A percentile compares a stretch with the other conserved stretches of the same genome.
phyloP scores from a whole-genome alignment of 1,140 invertebrate genomes.

The Lucilia cuprina region DNA sequence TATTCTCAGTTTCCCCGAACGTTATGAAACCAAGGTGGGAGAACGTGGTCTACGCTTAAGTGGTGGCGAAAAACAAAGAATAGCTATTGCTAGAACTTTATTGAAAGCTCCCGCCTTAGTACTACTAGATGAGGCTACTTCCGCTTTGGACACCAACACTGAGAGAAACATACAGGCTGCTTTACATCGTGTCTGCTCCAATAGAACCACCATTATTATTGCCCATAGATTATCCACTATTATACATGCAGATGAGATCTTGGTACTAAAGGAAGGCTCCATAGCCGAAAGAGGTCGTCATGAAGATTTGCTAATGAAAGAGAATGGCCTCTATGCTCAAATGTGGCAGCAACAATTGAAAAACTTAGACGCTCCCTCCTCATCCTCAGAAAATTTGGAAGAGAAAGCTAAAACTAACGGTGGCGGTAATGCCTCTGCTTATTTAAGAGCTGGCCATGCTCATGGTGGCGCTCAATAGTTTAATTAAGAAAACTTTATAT shows the following conservation, averaged over 20 bases:
- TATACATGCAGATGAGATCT: conserved; percentile 91
- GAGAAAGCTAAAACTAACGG: conserved; percentile 33
- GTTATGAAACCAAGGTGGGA: conserved; percentile 85
- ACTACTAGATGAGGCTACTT: conserved; percentile 89
- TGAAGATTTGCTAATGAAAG: conserved; percentile 73
- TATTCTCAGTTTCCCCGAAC: conserved; percentile 88
- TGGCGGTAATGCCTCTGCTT: conserved; percentile 19
- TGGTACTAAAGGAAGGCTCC: conserved; percentile 87
- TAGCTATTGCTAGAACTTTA: conserved; percentile 88
- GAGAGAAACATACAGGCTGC: conserved; percentile 86
- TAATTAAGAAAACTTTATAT: not conserved
- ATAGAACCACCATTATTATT: conserved; percentile 90
- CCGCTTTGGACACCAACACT: conserved; percentile 83
- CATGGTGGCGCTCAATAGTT: conserved; percentile 40
- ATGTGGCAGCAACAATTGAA: conserved; percentile 90
- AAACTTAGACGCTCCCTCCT: conserved; percentile 60
- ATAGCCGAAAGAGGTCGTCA: conserved; percentile 92
- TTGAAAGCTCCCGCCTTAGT: conserved; percentile 88
- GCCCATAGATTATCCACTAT: conserved; percentile 93
- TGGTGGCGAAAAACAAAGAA: conserved; percentile 93
- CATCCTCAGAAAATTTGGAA: conserved; percentile 35
- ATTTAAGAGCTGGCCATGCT: conserved; percentile 49
- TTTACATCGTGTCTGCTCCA: conserved; percentile 76
- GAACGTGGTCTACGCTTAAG: conserved; percentile 81
- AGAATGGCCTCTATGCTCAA: conserved; percentile 76